These are phyloP conservation scores for Ameiurus melas DNA, from an alignment of 2,113 vertebrate species.

Conservation along the genomic window DNA sequence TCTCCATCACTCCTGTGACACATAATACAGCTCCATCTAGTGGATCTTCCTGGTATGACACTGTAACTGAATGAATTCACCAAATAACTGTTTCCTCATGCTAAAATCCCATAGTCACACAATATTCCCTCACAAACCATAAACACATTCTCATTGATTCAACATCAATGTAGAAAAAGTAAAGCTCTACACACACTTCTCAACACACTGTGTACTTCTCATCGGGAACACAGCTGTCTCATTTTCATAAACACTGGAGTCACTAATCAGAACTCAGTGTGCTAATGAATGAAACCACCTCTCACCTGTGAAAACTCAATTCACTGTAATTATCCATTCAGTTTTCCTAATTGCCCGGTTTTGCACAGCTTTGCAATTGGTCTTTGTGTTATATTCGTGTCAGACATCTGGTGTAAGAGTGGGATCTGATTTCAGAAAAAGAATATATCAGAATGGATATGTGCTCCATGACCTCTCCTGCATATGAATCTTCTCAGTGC, in stretches of 20 bases:
- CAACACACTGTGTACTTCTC: background rate
- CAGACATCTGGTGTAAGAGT: too few relatives aligned
- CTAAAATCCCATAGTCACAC: background rate
- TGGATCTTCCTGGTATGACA: too few relatives aligned
- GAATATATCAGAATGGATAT: too few relatives aligned
- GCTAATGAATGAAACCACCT: background rate
- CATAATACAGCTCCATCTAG: too few relatives aligned
- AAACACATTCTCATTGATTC: background rate
- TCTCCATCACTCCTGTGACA: too few relatives aligned
- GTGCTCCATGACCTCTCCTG: too few relatives aligned
- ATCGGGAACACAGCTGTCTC: background rate
- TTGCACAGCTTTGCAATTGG: too few relatives aligned
- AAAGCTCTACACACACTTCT: background rate
- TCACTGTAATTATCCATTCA: background rate
- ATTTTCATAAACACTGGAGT: background rate
- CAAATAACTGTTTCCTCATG: background rate
- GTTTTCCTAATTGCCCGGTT: background rate
- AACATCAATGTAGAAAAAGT: background rate
- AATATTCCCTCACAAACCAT: too few relatives aligned
- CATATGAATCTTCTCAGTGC: too few relatives aligned
- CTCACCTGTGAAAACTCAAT: background rate
- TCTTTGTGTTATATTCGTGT: too few relatives aligned
- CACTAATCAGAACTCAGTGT: too few relatives aligned
- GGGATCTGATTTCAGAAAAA: too few relatives aligned
- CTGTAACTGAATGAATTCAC: background rate